phyloP scores from a whole-genome alignment of 2,888 invertebrate species.

The Plusia festucae region DNA sequence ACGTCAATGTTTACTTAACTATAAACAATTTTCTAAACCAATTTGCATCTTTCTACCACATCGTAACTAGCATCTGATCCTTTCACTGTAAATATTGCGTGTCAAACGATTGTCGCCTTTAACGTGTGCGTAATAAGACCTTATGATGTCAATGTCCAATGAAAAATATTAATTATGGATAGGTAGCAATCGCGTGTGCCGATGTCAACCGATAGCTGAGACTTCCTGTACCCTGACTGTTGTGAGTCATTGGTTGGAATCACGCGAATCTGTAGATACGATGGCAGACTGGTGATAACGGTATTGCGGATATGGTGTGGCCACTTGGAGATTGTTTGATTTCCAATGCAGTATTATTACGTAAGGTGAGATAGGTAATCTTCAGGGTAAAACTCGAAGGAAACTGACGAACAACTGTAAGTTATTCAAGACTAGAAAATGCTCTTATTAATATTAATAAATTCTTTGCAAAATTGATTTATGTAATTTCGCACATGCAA shows the following conservation, averaged over 20 bases:
- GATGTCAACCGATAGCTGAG: conserved; percentile 59
- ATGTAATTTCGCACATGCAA: no score
- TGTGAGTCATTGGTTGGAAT: conserved; percentile 60
- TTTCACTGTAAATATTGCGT: conserved; percentile 47
- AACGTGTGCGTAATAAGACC: conserved; percentile 36
- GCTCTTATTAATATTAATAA: background rate
- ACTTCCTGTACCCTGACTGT: conserved; percentile 59
- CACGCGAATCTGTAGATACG: conserved; percentile 62
- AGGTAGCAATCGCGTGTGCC: conserved; percentile 60
- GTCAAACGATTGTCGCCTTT: conserved; percentile 42
- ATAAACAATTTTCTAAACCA: conserved; percentile 62
- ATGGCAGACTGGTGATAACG: conserved; percentile 57
- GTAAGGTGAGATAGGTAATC: conserved; percentile 49
- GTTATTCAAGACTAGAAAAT: background rate
- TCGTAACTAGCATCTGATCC: conserved; percentile 54
- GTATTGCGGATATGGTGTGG: conserved; percentile 49
- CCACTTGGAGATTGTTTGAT: conserved; percentile 52
- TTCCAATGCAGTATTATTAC: conserved; percentile 54
- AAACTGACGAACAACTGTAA: conserved; percentile 5
- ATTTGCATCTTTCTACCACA: conserved; percentile 68
- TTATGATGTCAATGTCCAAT: conserved; percentile 33
- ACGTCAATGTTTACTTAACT: conserved; percentile 41
- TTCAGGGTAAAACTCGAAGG: conserved; percentile 43
- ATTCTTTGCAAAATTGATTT: no score
- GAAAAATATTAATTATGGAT: conserved; percentile 58